A percentile compares a stretch with the other conserved stretches of the same genome.
These are phyloP conservation scores for Thaumetopoea pityocampa DNA, from an alignment of 1,140 invertebrate species.

Conservation along the genomic window DNA sequence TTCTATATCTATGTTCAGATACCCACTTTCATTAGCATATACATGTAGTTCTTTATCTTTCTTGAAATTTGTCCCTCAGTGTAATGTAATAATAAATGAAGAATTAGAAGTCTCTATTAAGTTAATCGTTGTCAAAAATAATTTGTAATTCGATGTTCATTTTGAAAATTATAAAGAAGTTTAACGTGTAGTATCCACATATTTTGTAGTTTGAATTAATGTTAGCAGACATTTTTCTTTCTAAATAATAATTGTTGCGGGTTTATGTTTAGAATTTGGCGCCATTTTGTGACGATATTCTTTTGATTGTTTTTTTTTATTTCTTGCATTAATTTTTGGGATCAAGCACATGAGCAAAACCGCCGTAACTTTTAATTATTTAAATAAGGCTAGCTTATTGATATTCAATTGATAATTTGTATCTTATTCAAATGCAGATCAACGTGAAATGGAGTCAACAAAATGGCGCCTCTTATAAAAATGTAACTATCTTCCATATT, in stretches of 20 bases:
- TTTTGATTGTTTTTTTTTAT: not conserved
- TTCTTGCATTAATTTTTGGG: too few species aligned
- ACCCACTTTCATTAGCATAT: conserved; percentile 9
- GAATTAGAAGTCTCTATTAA: conserved; percentile 37
- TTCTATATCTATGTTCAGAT: too few species aligned
- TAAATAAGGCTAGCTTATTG: conserved; percentile 10
- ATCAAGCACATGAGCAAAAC: conserved; percentile 7
- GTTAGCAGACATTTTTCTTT: conserved; percentile 31
- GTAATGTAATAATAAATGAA: conserved; percentile 21
- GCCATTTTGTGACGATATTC: conserved; percentile 15
- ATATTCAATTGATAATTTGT: too few species aligned
- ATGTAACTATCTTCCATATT: conserved; percentile 22
- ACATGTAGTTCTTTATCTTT: conserved; percentile 12
- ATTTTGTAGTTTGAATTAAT: conserved; percentile 31
- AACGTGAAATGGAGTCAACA: conserved; percentile 16
- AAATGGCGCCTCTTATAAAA: conserved; percentile 14
- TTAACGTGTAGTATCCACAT: conserved; percentile 28
- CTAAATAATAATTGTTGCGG: conserved; percentile 23
- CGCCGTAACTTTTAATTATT: conserved; percentile 16
- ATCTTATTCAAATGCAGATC: too few species aligned
- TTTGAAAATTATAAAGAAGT: conserved; percentile 26
- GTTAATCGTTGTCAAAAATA: conserved; percentile 37
- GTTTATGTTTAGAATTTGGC: conserved; percentile 21
- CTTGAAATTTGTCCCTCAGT: conserved; percentile 9
- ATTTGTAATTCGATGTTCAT: conserved; percentile 31